Evolutionary conservation across 2,113 vertebrate genomes (phyloP), one percentile per base, ranked within the genome.

Genomic region (Cynocephalus volans): DNA sequence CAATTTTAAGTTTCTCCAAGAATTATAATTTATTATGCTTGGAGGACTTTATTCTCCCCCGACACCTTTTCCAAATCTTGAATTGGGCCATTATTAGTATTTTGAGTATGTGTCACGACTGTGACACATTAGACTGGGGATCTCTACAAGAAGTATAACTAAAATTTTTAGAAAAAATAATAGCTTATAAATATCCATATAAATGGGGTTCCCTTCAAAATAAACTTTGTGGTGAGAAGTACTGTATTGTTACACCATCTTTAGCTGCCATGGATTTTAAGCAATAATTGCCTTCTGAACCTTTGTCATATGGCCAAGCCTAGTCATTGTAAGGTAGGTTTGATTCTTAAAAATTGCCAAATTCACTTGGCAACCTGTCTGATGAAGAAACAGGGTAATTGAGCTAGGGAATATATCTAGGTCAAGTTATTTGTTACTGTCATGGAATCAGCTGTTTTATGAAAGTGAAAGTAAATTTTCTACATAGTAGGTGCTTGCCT

Each of bases 391-490:
- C 80, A 86, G 23, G 33, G 33, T 36, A 64, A 24, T 64, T n/a
- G 84, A 88, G 73, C 17, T 86, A 70, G 41, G 62, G 17, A 56
- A 18, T 89, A n/a, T 91, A 23, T 33, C 50, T 73, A 69, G 94
- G 54, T 83, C 33, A 82, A n/a, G n/a, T 65, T 85, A 31, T 95
- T 93, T 89, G 64, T 48, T 89, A 15, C 50, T 83, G 11, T 67
- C 56, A 64, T 95, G 48, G 79, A 67, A 19, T 87, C 52, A 93
- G 14, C 36, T 95, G 18, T 86, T 97, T 69, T 58, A 80, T 90
- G 58, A 87, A 95, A 92, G n/a, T 65, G 84, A 56, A 56, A 95
- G 36, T 69, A 90, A 36, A 48, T 72, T 86, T 81, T 95, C 67
- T 75, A 17, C 19, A 21, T 72, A 70, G 41, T 95, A 93, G 94